Conservation (phyloP, 2,888 invertebrate species). For the Xestoiulus laeticollis region DNA sequence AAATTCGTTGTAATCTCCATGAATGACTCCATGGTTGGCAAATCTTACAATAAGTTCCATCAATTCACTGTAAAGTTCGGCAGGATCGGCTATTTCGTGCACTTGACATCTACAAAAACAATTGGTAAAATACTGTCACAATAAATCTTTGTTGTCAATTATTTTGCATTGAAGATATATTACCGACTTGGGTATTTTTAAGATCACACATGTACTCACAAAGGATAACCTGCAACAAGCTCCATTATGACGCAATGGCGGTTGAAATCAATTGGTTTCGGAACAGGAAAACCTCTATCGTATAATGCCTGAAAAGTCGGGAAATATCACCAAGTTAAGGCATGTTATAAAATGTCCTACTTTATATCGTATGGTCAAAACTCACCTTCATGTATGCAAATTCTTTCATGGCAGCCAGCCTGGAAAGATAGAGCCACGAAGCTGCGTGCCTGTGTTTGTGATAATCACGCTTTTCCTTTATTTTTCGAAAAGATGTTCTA, state of each 20-base stretch:
- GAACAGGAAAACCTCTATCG: constrained; percentile 92
- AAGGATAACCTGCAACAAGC: constrained; percentile 80
- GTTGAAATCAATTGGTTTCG: constrained; percentile 92
- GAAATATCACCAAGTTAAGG: constrained; percentile 9
- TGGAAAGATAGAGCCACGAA: constrained; percentile 96
- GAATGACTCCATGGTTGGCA: constrained; percentile 95
- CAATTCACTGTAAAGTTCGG: constrained; percentile 86
- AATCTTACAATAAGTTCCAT: constrained; percentile 92
- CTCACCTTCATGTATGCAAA: constrained; percentile 90
- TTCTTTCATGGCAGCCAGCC: constrained; percentile 96
- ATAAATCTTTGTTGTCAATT: not conserved
- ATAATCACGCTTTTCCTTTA: constrained; percentile 96
- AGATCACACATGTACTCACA: constrained; percentile 70
- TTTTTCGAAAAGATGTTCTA: constrained; percentile 92
- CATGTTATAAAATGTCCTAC: not conserved
- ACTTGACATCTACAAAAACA: constrained; percentile 69
- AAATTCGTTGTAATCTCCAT: constrained; percentile 99
- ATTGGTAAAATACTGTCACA: not conserved
- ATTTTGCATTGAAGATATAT: too few relatives aligned
- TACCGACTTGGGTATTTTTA: not conserved
- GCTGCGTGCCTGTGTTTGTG: constrained; percentile 87
- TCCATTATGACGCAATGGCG: constrained; percentile 97
- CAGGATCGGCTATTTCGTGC: constrained; percentile 74
- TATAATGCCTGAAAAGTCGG: constrained; percentile 73
- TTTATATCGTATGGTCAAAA: not conserved